Evolutionary conservation across 2,797 vertebrate genomes (phyloP), one percentile per base, ranked within the genome.

Genomic region (Tiaroga cobitis): DNA sequence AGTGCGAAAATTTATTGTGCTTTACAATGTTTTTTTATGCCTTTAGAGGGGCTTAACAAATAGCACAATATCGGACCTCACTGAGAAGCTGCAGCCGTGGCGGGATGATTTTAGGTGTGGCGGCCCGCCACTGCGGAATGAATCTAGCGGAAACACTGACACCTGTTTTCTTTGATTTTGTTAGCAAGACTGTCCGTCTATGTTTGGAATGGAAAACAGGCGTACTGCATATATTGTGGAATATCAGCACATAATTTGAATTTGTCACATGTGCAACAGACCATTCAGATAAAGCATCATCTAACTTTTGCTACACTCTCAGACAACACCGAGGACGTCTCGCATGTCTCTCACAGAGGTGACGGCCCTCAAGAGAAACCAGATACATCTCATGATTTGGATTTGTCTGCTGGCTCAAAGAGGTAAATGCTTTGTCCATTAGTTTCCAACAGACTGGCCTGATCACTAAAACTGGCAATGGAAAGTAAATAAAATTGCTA

Each of bases 171-270:
- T 37, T 37, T 46, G 37, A 29, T n/a, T 74, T 83, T 51, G 8
- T 74, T 39, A n/a, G 32, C 7, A 39, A 59, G 21, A 5, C 6
- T 86, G 5, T 37, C 6, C 85, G 5, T 37, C 1, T 5, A 37
- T 37, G 34, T 29, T 90, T 85, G 11, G 82, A 93, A 90, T 80
- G 87, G 41, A 65, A 91, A 16, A 82, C 61, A 84, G 82, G 11
- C 72, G 85, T 86, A 56, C 32, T 73, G 32, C 32, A 59, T n/a
- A 56, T 56, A n/a, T 4, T 4, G 21, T 56, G 9, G 6, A 37
- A 56, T 56, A n/a, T 24, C 3, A 0, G 83, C 89, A 10, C 49
- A 85, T 69, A 0, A 59, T 59, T 59, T 59, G 5, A 80, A 90
- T 29, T 0, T 21, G 1, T 19, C 0, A 0, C 88, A 91, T 6